Evolutionary conservation across 2,888 invertebrate genomes (phyloP).

Genomic region (Melanotus villosus): DNA sequence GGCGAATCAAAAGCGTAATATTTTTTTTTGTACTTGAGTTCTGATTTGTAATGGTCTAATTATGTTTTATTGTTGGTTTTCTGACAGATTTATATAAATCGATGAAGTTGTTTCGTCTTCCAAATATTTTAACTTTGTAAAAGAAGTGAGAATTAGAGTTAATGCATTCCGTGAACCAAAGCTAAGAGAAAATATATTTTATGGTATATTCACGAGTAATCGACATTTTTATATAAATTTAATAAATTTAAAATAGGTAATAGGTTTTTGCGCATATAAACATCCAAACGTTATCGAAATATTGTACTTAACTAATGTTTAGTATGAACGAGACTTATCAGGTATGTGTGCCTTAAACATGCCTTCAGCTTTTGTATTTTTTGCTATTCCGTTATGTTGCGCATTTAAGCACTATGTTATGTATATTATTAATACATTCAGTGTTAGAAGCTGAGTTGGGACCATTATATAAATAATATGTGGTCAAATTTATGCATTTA

Average conservation of each 20-base stretch:
- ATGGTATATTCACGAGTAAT: constrained; percentile 31
- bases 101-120: constrained; percentile 53
- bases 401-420: constrained; percentile 27
- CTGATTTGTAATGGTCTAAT: background rate
- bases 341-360: constrained; percentile 58
- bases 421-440: constrained; percentile 50
- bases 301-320: constrained; percentile 57
- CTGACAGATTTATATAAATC: constrained; percentile 16
- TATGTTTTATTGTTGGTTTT: constrained; percentile 11
- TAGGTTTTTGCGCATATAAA: constrained; percentile 51
- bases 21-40: background rate
- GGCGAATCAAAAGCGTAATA: too few relatives aligned
- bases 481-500: constrained; percentile 38
- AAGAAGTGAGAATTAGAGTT: constrained; percentile 47
- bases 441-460: constrained; percentile 37
- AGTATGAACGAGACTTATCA: constrained; percentile 54
- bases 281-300: constrained; percentile 55
- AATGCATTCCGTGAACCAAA: constrained; percentile 63
- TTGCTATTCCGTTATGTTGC: constrained; percentile 23
- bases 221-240: constrained; percentile 39
- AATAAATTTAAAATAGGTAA: constrained; percentile 13
- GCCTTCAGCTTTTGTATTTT: constrained; percentile 46
- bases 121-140: constrained; percentile 44
- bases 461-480: constrained; percentile 31
- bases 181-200: constrained; percentile 48